Evolutionary conservation across 2,888 invertebrate species (phyloP), one percentile per base, ranked within the genome.

Genomic region (Actias luna): DNA sequence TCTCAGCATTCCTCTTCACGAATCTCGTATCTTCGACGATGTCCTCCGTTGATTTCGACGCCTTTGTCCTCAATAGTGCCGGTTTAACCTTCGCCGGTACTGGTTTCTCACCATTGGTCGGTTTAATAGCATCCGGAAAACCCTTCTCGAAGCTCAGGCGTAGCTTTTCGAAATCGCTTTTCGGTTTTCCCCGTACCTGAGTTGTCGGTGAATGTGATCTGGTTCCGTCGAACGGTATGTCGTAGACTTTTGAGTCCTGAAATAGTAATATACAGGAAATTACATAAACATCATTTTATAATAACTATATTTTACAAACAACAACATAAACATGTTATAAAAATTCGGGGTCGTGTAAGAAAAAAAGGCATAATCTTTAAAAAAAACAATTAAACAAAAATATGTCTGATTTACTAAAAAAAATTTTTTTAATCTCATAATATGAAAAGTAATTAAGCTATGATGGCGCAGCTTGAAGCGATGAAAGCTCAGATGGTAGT

Each of bases 191-290:
- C 60, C 0, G 64, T n/a, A n/a, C n/a, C 64, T 5, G 64, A 57
- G 29, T 81, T 82, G 0, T 50, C 46, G 85, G 83, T 0, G 84
- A 79, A 0, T 73, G 64, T 0, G 81, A 74, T 0, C 82, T 69
- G 0, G 80, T 73, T 0, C 67, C 52, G 22, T 85, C 85, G 66
- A 78, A 84, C 0, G 91, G 91, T 0, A 84, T 78, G 68, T 92
- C 92, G 82, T 92, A 92, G 62, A 92, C 86, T 61, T 80, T 82
- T 52, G 78, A 70, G 33, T 87, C 84, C 91, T 92, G 86, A 1
- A 84, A 88, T 27, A 63, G 68, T n/a, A 59, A 64, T 55, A 14
- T 27, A 27, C 7, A 22, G 10, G n/a, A 27, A 22, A 36, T 16
- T 8, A n/a, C 10, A 59, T n/a, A 29, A 55, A n/a, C n/a, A n/a